A percentile compares a stretch with the other conserved stretches of the same genome.
phyloP scores from a whole-genome alignment of 92 coral and sea anemone species.

The Parazoanthus darwini region DNA sequence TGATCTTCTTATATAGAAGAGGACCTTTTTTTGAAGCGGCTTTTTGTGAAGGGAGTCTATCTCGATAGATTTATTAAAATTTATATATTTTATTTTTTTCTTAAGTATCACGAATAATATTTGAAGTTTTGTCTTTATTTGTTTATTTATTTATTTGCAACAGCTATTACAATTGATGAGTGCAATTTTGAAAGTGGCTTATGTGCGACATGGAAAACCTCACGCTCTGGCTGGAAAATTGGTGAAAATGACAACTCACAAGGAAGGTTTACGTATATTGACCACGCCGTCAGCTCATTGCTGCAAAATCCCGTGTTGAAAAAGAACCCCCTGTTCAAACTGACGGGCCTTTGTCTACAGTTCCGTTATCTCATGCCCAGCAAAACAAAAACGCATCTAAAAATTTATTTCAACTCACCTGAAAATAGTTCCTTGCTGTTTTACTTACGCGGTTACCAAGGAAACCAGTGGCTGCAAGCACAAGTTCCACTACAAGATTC shows the following conservation, averaged over 20 bases:
- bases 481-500: conserved; percentile 47
- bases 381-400: conserved; percentile 37
- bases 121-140: background rate
- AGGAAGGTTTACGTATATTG: conserved; percentile 6
- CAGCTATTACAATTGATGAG: conserved; percentile 22
- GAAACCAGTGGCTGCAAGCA: conserved; percentile 56
- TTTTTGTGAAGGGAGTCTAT: no score
- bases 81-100: no score
- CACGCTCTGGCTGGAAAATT: conserved; percentile 33
- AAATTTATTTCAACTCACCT: conserved; percentile 26
- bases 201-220: conserved; percentile 22
- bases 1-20: no score
- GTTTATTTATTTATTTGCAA: background rate
- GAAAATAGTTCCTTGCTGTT: conserved; percentile 39
- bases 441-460: conserved; percentile 65
- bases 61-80: no score
- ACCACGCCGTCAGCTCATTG: conserved; percentile 28
- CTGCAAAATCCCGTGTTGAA: conserved; percentile 19
- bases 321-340: background rate
- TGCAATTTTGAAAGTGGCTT: conserved; percentile 44
- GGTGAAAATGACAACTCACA: background rate
- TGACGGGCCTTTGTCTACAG: conserved; percentile 52
- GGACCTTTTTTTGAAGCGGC: no score
- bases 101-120: no score
- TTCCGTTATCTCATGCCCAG: conserved; percentile 56